phyloP scores from a whole-genome alignment of 2,113 vertebrate genomes.

The Isichthys henryi region DNA sequence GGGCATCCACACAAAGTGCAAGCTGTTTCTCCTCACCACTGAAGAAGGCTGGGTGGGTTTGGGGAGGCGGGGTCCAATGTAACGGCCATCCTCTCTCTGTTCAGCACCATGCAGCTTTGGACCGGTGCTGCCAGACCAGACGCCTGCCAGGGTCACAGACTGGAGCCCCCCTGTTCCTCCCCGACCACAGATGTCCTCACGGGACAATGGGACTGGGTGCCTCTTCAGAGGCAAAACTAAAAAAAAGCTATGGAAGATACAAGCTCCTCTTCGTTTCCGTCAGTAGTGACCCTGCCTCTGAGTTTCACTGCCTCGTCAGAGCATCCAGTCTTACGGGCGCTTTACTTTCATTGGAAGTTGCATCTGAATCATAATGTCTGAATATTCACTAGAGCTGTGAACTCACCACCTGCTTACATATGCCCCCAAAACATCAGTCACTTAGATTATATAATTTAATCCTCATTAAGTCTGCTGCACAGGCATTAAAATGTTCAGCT shows the following conservation, averaged over 20 bases:
- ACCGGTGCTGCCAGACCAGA: not conserved
- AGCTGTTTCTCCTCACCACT: not conserved
- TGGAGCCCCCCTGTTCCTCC: not conserved
- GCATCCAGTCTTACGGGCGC: not conserved
- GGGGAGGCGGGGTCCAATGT: not conserved
- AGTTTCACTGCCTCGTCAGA: not conserved
- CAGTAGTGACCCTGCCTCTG: not conserved
- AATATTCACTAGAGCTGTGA: not conserved
- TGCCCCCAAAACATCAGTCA: not conserved
- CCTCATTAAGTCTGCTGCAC: not conserved
- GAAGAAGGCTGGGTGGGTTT: not conserved
- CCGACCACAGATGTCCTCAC: not conserved
- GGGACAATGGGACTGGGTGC: not conserved
- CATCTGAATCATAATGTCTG: not conserved
- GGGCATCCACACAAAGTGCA: not conserved
- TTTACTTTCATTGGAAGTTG: not conserved
- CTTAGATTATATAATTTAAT: not conserved
- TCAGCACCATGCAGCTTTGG: not conserved
- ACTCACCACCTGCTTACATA: not conserved
- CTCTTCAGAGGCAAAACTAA: not conserved
- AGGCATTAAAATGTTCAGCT: not conserved
- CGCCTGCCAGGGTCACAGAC: constrained; percentile 4
- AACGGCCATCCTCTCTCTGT: not conserved
- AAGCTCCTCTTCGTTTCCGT: not conserved
- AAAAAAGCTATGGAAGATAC: not conserved